Conservation (phyloP, 2,113 vertebrate genomes). For the Mobula hypostoma region DNA sequence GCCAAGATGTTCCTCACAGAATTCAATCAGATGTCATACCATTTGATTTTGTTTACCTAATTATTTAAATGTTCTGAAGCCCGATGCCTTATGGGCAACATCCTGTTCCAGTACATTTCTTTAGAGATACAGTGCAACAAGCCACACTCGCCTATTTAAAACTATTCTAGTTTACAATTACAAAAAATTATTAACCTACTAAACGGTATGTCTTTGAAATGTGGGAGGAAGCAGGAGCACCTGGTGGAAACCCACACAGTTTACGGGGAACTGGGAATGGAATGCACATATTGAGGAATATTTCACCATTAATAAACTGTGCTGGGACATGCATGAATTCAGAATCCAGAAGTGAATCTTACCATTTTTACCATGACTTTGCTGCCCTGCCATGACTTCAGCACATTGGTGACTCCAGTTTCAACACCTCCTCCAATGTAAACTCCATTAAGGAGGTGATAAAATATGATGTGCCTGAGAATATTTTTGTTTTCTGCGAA, state of each 20-base stretch:
- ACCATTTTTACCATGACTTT: constrained; percentile 77
- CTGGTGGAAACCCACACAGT: no score
- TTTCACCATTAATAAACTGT: neutral
- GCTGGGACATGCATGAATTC: neutral
- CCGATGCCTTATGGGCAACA: neutral
- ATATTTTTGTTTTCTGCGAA: constrained; percentile 72
- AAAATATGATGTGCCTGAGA: constrained; percentile 82
- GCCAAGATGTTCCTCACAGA: neutral
- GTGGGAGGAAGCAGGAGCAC: no score
- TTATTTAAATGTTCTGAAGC: neutral
- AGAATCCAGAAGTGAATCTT: constrained; percentile 46
- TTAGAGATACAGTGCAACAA: no score
- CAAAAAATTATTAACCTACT: neutral
- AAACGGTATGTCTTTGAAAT: no score
- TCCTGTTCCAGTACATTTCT: neutral
- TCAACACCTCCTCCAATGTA: constrained; percentile 87
- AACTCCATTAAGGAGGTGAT: constrained; percentile 78
- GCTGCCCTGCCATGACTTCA: constrained; percentile 82
- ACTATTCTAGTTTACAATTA: no score
- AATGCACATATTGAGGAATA: neutral
- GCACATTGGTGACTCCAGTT: constrained; percentile 82
- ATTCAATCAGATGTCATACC: neutral
- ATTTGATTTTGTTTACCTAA: neutral
- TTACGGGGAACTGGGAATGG: neutral
- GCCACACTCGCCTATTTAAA: no score